Percentiles rank a stretch among this genome's conserved stretches.
Conservation (phyloP, 2,797 vertebrate species). For the Pseudotriccus pelzelni region DNA sequence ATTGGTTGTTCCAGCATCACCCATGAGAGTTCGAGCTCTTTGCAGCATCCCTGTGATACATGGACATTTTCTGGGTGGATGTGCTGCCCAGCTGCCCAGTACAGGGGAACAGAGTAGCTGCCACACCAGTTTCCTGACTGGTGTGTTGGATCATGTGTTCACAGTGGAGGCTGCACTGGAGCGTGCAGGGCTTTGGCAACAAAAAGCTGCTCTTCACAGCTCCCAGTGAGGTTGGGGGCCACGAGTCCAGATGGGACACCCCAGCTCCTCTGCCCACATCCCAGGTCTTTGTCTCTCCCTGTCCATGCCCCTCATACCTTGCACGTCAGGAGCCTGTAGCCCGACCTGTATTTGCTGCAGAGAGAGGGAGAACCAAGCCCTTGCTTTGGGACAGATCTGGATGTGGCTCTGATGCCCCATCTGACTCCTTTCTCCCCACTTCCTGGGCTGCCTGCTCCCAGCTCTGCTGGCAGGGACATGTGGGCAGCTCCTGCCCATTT, state of each 20-base stretch:
- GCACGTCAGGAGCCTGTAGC: accelerated
- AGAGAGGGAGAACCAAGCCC: neutral
- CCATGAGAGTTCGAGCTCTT: accelerated
- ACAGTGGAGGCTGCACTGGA: accelerated
- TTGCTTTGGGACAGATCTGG: neutral
- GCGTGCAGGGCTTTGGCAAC: neutral
- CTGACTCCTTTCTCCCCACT: neutral
- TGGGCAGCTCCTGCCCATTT: slow-evolving; percentile 40
- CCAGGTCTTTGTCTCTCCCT: neutral
- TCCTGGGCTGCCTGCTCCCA: neutral
- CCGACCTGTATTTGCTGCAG: neutral
- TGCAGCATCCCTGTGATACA: accelerated
- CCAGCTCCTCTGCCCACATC: neutral
- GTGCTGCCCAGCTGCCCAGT: neutral
- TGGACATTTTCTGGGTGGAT: accelerated
- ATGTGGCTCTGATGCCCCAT: accelerated
- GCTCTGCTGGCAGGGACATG: neutral
- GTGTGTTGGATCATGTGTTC: neutral
- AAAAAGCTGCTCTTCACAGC: neutral
- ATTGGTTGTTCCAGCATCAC: neutral
- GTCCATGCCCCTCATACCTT: neutral
- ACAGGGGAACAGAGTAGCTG: neutral
- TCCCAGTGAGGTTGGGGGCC: accelerated
- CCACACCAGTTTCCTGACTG: neutral
- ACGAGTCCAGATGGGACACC: accelerated